Evolutionary conservation across 2,888 invertebrate genomes (phyloP).

Genomic region (Xestoiulus laeticollis): DNA sequence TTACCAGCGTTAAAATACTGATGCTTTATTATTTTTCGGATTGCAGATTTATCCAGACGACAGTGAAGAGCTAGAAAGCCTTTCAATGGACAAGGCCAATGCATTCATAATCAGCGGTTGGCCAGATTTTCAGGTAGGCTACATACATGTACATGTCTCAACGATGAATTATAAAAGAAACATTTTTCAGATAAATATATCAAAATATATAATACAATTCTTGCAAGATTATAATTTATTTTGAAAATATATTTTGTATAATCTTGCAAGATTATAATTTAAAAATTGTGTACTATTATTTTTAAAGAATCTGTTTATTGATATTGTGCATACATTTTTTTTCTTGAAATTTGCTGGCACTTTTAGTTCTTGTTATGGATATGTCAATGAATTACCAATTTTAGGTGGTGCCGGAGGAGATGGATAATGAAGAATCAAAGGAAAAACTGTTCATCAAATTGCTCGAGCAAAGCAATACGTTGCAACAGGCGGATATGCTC

Average conservation of each 20-base stretch:
- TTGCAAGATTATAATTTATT: no score
- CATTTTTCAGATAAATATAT: no score
- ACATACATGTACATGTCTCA: no score
- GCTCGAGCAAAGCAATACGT: not conserved
- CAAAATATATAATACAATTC: no score
- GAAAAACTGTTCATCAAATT: slow-evolving; percentile 49
- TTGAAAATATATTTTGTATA: no score
- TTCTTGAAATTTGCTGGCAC: no score
- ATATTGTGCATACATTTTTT: no score
- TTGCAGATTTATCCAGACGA: slow-evolving; percentile 51
- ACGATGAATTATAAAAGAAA: no score
- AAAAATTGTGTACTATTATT: no score
- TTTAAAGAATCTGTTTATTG: no score
- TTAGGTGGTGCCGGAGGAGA: slow-evolving; percentile 35
- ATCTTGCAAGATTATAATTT: no score
- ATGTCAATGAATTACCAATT: not conserved
- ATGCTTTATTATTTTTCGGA: not conserved
- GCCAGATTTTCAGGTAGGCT: slow-evolving; percentile 53
- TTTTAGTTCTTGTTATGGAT: no score
- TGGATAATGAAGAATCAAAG: slow-evolving; percentile 30
- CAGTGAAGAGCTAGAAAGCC: slow-evolving; percentile 1
- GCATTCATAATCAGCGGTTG: slow-evolving; percentile 48
- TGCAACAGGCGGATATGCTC: slow-evolving; percentile 27
- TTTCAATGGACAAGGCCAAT: slow-evolving; percentile 35
- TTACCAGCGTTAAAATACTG: not conserved